These are phyloP conservation scores for Sisyra terminalis DNA, from an alignment of 2,888 invertebrate species.

Conservation along the genomic window DNA sequence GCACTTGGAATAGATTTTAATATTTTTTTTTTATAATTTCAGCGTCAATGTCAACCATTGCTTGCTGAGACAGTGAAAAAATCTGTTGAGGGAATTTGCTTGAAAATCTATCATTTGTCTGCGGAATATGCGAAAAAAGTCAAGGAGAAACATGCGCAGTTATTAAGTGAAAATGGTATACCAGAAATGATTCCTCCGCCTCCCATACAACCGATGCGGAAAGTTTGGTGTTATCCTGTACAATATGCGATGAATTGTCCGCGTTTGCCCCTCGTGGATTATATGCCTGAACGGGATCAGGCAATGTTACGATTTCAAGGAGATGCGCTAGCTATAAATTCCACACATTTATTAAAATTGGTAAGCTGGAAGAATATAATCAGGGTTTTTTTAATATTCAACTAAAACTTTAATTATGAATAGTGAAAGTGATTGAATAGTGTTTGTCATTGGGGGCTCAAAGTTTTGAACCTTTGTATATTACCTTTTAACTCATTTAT, in stretches of 20 bases:
- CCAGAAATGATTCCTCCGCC: slow-evolving; percentile 41
- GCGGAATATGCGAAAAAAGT: slow-evolving; percentile 85
- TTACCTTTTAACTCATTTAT: no score
- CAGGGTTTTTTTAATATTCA: not conserved
- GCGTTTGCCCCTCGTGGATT: slow-evolving; percentile 71
- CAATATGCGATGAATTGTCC: slow-evolving; percentile 80
- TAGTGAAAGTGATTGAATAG: no score
- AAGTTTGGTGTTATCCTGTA: slow-evolving; percentile 91
- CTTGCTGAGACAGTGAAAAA: slow-evolving; percentile 85
- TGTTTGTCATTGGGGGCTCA: not conserved
- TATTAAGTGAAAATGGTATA: slow-evolving; percentile 79
- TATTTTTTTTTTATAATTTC: slow-evolving; percentile 18
- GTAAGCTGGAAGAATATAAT: slow-evolving; percentile 30
- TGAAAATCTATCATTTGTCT: slow-evolving; percentile 84
- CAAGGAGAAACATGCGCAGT: slow-evolving; percentile 65
- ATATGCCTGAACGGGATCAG: slow-evolving; percentile 72
- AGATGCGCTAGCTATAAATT: slow-evolving; percentile 73
- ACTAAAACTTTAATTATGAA: not conserved
- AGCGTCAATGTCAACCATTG: slow-evolving; percentile 90
- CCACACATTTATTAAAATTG: slow-evolving; percentile 80
- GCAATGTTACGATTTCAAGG: slow-evolving; percentile 72
- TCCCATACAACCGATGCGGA: slow-evolving; percentile 57
- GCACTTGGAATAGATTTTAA: no score
- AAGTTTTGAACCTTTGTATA: not conserved
- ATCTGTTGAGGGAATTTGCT: slow-evolving; percentile 89